Percentiles rank a stretch among this genome's conserved stretches.
These are phyloP conservation scores for Anabas testudineus DNA, from an alignment of 2,797 vertebrate species.

Conservation along the genomic window DNA sequence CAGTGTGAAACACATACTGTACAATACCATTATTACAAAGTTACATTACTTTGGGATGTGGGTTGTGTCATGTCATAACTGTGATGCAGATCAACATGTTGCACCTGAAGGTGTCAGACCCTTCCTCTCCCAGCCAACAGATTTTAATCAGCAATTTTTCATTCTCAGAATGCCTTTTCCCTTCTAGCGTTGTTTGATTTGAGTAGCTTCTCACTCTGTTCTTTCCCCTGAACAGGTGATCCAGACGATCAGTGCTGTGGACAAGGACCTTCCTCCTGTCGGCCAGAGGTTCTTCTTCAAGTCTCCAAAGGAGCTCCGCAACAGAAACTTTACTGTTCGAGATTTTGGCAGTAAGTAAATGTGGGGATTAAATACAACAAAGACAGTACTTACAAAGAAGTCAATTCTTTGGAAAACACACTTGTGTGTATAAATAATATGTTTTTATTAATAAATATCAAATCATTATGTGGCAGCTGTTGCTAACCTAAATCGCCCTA, in stretches of 20 bases:
- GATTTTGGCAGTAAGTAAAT: constrained; percentile 92
- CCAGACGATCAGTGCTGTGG: constrained; percentile 89
- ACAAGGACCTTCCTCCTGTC: constrained; percentile 89
- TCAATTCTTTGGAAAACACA: no score
- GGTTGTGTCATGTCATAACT: no score
- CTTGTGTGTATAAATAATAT: neutral
- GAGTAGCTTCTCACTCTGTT: neutral
- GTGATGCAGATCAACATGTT: no score
- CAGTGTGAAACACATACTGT: neutral
- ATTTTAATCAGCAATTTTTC: neutral
- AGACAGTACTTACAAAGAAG: no score
- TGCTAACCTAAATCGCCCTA: no score
- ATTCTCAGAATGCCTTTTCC: neutral
- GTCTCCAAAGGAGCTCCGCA: constrained; percentile 87
- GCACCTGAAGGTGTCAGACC: no score
- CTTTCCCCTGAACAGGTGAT: constrained; percentile 85
- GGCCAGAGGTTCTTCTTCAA: constrained; percentile 93
- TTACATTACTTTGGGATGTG: neutral
- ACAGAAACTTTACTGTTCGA: constrained; percentile 93
- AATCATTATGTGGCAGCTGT: neutral
- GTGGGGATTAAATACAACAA: no score
- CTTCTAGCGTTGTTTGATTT: no score
- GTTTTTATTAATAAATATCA: no score
- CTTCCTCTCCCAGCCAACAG: neutral
- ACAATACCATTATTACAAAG: no score